Base-by-base conservation (phyloP, 2,888 invertebrate species). In the Torymus auratus region DNA sequence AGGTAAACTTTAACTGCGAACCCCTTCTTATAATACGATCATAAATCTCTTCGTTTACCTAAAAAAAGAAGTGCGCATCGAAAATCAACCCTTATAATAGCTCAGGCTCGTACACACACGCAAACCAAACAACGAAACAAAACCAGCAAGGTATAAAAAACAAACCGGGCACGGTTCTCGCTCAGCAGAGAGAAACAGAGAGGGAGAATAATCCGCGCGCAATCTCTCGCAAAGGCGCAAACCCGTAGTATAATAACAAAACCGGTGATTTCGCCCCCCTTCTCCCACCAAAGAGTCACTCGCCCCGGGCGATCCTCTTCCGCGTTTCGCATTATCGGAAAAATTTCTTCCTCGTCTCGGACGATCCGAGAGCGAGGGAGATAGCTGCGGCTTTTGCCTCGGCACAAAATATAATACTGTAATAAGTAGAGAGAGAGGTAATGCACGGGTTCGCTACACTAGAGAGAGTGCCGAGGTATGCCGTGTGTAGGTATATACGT, bases 301-400 rank as follows among this genome's bases (percentile, higher is more conserved):
- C 55, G 75, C 83, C 83, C 69, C 61, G 78, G 84, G 86, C 84
- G 53, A 84, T 83, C 84, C 84, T 86, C 87, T 87, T 87, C 86
- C 86, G 86, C 86, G 78, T 87, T 87, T 86, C 85, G 76, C 79
- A 82, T 84, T 82, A 82, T 84, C 78, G 82, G 74, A 81, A 83
- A 83, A 84, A 85, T 81, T 70, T 61, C 56, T 28, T 28, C 72
- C 58, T 14, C 76, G 28, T 7, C 65, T 13, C 52, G 41, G 15
- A 72, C 83, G 67, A 72, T 41, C 56, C 20, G 50, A n/a, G 15
- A n/a, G 4, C 41, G 53, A 70, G 58, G 64, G 69, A 70, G 56
- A 70, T 52, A 53, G 14, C 56, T 15, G 7, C 28, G 28, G 28
- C 69, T 20, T 60, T 41, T 64, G 23, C 10, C 62, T 14, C 56